Base-by-base conservation (phyloP, 2,797 vertebrate species). In the Galagoides demidoff region DNA sequence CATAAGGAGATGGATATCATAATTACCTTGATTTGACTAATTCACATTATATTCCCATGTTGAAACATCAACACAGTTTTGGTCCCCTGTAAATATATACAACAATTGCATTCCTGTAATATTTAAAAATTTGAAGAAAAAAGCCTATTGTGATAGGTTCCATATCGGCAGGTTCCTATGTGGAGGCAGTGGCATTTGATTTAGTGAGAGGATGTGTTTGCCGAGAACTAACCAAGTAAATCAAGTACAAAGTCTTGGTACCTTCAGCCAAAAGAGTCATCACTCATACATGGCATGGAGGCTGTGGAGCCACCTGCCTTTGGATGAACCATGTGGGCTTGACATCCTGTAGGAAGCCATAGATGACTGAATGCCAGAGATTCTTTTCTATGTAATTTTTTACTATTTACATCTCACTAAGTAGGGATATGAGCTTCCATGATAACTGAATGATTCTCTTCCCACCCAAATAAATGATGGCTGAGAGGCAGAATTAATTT, bases 401-500 rank as follows among this genome's bases (percentile, higher is more conserved):
- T 66, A 66, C 12, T 31, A 10, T 23, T 7, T 71, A 31, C 74
- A 64, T 49, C 14, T 14, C 13, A 64, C 34, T 79, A 76, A 83
- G 70, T 59, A 70, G 55, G 16, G 39, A 86, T 76, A 87, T 27
- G 71, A 49, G 25, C 39, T 64, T n/a, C 52, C 31, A 29, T 19
- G 64, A 76, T 77, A 81, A 70, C 20, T 64, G 34, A 79, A 76
- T 77, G 31, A n/a, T n/a, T 76, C 79, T 66, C 66, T 85, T 77
- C 45, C 37, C 63, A 55, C n/a, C 22, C 16, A 23, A 34, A 59
- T 34, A 81, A 87, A 90, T 77, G 43, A 39, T 64, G 77, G 22
- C 9, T 89, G 31, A 79, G 43, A 73, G 45, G 20, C 66, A 92
- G 49, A 64, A 78, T 90, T 81, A 87, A 92, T 52, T 90, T 74